These are phyloP conservation scores for Aptenodytes forsteri DNA, from an alignment of 2,113 vertebrate genomes.

Conservation along the genomic window DNA sequence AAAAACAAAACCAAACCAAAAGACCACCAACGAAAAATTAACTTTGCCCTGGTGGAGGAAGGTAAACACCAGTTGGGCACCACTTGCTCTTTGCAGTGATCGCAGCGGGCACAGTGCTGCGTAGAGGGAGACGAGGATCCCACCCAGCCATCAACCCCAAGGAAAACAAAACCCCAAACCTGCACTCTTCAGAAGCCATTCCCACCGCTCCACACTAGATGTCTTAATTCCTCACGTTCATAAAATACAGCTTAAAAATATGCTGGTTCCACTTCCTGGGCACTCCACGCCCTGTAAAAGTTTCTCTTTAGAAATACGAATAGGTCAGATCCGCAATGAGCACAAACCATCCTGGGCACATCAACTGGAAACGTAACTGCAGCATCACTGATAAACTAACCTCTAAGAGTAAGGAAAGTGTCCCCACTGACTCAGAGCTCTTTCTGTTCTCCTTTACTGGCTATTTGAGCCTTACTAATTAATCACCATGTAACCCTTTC, in stretches of 20 bases:
- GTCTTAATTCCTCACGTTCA: neutral
- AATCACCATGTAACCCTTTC: neutral
- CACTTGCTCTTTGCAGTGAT: neutral
- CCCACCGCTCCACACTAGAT: neutral
- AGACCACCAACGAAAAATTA: neutral
- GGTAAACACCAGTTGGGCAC: neutral
- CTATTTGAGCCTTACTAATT: neutral
- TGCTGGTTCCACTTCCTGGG: neutral
- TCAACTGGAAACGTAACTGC: neutral
- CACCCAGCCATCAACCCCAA: neutral
- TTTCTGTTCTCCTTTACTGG: neutral
- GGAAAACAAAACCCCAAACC: neutral
- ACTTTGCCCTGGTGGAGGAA: neutral
- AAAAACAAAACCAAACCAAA: no score
- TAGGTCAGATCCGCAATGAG: neutral
- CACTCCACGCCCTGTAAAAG: neutral
- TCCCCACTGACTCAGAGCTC: neutral
- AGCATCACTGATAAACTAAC: neutral
- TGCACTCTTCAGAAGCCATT: neutral
- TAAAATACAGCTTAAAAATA: neutral
- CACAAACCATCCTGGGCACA: neutral
- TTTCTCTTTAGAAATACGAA: neutral
- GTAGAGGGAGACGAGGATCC: rapidly evolving
- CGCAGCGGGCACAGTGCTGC: rapidly evolving
- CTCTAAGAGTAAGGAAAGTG: neutral